Conservation (phyloP, 1,140 invertebrate species). For the Macrotrachela quadricornifera region DNA sequence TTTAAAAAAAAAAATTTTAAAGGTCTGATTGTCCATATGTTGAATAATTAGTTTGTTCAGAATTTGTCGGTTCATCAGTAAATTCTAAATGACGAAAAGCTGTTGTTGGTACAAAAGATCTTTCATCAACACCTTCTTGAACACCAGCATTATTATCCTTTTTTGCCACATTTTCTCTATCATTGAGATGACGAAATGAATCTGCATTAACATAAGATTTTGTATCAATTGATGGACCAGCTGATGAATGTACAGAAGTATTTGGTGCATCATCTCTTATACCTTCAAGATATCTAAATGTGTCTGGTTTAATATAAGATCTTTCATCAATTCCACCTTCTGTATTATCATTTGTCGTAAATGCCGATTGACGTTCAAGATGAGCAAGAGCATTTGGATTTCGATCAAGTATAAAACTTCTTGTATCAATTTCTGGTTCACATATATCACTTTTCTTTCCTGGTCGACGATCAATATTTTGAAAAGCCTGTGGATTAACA, state of each 20-base stretch:
- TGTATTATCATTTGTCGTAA: neutral
- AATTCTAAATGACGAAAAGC: slow-evolving; percentile 12
- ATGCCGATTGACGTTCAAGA: neutral
- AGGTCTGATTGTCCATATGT: too few relatives aligned
- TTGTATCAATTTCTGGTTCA: neutral
- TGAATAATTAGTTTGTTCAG: too few relatives aligned
- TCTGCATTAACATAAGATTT: slow-evolving; percentile 26
- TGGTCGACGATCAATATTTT: neutral
- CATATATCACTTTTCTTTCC: neutral
- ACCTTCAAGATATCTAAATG: slow-evolving; percentile 4
- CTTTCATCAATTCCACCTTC: neutral
- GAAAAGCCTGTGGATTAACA: slow-evolving; percentile 2
- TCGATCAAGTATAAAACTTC: neutral
- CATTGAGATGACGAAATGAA: slow-evolving; percentile 14
- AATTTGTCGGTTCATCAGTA: too few relatives aligned
- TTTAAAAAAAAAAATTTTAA: too few relatives aligned
- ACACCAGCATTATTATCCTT: too few relatives aligned
- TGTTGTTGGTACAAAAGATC: slow-evolving; percentile 24
- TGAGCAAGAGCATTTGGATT: too few relatives aligned
- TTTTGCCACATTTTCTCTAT: too few relatives aligned
- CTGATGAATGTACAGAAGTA: slow-evolving; percentile 5
- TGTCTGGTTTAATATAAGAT: slow-evolving; percentile 4
- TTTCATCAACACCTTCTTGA: too few relatives aligned
- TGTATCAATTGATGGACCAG: slow-evolving; percentile 24
- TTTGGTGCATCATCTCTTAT: slow-evolving; percentile 14